Percentiles rank a stretch among this genome's conserved stretches.
Conservation (phyloP, 2,113 vertebrate species). For the Muscicapa adusta region DNA sequence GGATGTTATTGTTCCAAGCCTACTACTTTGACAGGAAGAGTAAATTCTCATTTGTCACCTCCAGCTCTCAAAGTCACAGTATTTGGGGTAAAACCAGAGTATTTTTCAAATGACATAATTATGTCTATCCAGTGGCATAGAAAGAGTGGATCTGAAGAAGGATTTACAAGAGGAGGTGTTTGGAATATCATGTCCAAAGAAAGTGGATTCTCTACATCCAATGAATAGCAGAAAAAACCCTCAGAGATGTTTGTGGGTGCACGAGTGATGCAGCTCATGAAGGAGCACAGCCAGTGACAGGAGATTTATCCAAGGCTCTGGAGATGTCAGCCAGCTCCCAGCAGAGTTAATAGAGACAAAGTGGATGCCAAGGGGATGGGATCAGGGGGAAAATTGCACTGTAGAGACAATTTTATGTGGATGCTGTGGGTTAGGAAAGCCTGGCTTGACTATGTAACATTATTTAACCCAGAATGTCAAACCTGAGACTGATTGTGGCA, state of each 20-base stretch:
- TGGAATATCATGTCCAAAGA: neutral
- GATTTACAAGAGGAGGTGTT: neutral
- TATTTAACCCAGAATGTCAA: neutral
- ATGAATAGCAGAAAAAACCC: neutral
- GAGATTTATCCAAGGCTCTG: neutral
- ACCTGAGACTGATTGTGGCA: neutral
- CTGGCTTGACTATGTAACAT: neutral
- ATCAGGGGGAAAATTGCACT: neutral
- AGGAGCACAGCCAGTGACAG: neutral
- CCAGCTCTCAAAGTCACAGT: neutral
- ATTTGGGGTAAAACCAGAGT: neutral
- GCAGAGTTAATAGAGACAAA: neutral
- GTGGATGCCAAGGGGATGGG: neutral
- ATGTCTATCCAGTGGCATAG: neutral
- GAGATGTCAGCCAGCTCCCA: neutral
- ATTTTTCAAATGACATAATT: neutral
- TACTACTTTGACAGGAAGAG: neutral
- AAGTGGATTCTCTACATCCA: rapidly evolving
- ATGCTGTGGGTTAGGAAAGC: neutral
- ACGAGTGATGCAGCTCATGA: rapidly evolving
- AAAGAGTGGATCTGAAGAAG: neutral
- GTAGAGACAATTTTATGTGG: neutral
- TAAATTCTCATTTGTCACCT: neutral
- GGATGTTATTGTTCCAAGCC: neutral
- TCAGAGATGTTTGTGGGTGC: neutral